Evolutionary conservation across 2,113 vertebrate species (phyloP), one percentile per base, ranked within the genome.

Genomic region (Spea bombifrons): DNA sequence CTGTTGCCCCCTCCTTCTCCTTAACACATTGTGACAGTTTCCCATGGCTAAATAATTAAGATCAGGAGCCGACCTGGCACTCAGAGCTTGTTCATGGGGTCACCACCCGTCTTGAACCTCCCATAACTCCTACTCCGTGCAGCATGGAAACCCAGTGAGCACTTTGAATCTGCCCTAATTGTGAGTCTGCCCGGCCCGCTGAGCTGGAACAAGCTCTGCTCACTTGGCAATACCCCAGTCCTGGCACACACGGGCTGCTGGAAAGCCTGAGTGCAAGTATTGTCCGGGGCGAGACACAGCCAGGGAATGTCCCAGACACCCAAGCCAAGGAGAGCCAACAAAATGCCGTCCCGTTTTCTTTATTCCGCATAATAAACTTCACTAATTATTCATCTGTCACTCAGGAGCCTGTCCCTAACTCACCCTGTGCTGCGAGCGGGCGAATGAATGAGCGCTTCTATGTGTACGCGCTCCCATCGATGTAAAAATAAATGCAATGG

Each of bases 201-300:
- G 68, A 78, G 67, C 75, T 78, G 75, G 75, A 63, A 78, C 75
- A 45, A 6, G 48, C 55, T 50, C 67, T 46, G 59, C 53, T 55
- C 30, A 49, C 68, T 78, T 78, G 76, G 76, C 76, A 78, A 59
- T 63, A 30, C 47, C 59, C 8, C 55, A 43, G 44, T 17, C 17
- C 76, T 78, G 76, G 76, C 66, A 70, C 17, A 4, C 66, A 55
- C 46, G 50, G 61, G 73, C 48, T 52, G 75, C 75, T 55, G 43
- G 49, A 65, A n/a, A 47, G 59, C 7, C 67, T 71, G 57, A 71
- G 65, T 30, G 17, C 17, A 49, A 7, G 57, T 53, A 78, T 78
- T 78, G 76, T 78, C 57, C 52, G 47, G 17, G 30, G 68, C n/a
- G 57, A 70, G 68, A 71, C 70, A 64, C 67, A 8, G 75, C 13